These are phyloP conservation scores for Craterocephalus amniculus DNA, from an alignment of 2,797 vertebrate genomes.

Conservation along the genomic window DNA sequence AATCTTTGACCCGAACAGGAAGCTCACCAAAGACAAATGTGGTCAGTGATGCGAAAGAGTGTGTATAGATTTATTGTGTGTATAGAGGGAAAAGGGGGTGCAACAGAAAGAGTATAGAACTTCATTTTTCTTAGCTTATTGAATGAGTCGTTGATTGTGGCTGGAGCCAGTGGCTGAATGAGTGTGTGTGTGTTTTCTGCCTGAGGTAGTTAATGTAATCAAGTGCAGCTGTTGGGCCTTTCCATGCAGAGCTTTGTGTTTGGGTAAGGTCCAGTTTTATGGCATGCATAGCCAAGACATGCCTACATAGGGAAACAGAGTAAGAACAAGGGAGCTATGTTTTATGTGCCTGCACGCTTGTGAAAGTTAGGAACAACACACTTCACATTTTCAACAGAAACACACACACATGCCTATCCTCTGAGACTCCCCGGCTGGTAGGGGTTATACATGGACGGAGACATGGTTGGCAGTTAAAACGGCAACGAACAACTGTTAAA, in stretches of 20 bases:
- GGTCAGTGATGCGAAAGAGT: slow-evolving; percentile 27
- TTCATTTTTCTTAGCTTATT: slow-evolving; percentile 75
- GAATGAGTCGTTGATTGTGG: slow-evolving; percentile 78
- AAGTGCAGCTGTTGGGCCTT: slow-evolving; percentile 77
- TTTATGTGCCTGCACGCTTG: slow-evolving; percentile 36
- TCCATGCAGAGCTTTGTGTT: slow-evolving; percentile 72
- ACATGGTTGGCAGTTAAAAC: slow-evolving; percentile 62
- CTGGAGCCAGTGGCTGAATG: slow-evolving; percentile 70
- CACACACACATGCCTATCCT: slow-evolving; percentile 43
- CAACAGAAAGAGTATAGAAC: slow-evolving; percentile 45
- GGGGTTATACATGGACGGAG: slow-evolving; percentile 68
- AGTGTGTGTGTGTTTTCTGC: slow-evolving; percentile 65
- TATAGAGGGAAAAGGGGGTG: background rate
- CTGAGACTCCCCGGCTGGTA: slow-evolving; percentile 49
- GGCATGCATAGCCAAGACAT: slow-evolving; percentile 65
- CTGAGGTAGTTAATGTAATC: slow-evolving; percentile 76
- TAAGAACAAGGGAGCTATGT: slow-evolving; percentile 71
- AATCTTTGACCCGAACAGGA: slow-evolving; percentile 60
- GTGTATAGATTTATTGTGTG: slow-evolving; percentile 25
- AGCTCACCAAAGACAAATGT: slow-evolving; percentile 37
- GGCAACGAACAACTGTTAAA: slow-evolving; percentile 73
- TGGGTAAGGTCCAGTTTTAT: slow-evolving; percentile 66
- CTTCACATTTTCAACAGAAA: slow-evolving; percentile 40
- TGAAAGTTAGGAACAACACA: slow-evolving; percentile 51
- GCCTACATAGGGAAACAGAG: slow-evolving; percentile 65